phyloP scores from a whole-genome alignment of 2,888 invertebrate genomes.

The Harpalus rufipes region DNA sequence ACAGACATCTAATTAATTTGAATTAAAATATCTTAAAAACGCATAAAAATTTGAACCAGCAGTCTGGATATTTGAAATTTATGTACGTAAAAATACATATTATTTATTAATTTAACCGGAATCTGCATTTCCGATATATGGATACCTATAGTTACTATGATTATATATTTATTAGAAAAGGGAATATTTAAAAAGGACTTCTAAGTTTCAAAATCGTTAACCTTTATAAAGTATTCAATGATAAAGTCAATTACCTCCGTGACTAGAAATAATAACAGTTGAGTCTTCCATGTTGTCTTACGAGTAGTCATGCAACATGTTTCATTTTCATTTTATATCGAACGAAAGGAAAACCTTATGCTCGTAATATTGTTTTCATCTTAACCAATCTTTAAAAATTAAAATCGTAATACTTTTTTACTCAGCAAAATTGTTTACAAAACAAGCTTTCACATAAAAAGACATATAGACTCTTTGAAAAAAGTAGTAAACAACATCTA shows the following conservation, averaged over 20 bases:
- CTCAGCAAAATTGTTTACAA: background rate
- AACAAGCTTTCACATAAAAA: background rate
- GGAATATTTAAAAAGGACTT: slow-evolving; percentile 27
- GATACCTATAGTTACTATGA: background rate
- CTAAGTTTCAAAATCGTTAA: slow-evolving; percentile 22
- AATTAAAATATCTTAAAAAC: too few species aligned
- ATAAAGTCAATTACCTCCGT: slow-evolving; percentile 34
- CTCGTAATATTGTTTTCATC: background rate
- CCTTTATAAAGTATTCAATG: slow-evolving; percentile 45
- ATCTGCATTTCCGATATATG: too few species aligned
- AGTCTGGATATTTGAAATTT: too few species aligned
- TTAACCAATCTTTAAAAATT: background rate
- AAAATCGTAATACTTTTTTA: background rate
- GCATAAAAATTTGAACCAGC: too few species aligned
- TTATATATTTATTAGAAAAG: background rate
- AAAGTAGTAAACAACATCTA: too few species aligned
- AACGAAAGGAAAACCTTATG: background rate
- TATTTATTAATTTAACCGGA: too few species aligned
- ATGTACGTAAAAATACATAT: too few species aligned
- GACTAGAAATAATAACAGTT: slow-evolving; percentile 30
- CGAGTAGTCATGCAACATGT: slow-evolving; percentile 31
- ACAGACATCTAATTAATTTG: too few species aligned
- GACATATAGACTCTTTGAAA: too few species aligned
- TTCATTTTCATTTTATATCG: slow-evolving; percentile 29
- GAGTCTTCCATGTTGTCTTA: background rate